A percentile compares a stretch with the other conserved stretches of the same genome.
Conservation (phyloP, 2,113 vertebrate genomes). For the Halichoerus grypus region DNA sequence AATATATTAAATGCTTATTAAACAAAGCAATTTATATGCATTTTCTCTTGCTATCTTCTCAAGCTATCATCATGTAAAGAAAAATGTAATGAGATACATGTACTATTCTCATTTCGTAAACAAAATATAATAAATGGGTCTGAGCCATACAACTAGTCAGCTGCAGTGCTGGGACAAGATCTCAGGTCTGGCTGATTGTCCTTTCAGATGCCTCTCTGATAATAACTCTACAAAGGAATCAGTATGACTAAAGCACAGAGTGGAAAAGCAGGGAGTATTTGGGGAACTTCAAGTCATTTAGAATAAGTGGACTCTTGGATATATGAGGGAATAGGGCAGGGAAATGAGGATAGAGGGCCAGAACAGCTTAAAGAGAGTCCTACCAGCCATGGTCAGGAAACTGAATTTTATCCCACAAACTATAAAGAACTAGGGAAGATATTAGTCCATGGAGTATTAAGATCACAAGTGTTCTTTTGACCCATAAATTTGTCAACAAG, state of each 20-base stretch:
- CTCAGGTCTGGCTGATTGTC: no score
- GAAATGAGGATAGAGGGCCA: not conserved
- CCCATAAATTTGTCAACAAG: no score
- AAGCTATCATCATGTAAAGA: not conserved
- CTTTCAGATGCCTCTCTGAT: not conserved
- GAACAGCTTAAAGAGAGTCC: not conserved
- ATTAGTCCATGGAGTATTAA: not conserved
- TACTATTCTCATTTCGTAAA: not conserved
- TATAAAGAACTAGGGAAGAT: not conserved
- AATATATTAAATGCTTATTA: not conserved
- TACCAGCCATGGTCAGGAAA: not conserved
- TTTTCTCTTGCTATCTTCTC: not conserved
- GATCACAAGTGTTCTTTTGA: not conserved
- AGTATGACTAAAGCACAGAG: not conserved
- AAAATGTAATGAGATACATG: not conserved
- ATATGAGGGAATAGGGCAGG: accelerated
- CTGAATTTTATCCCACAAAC: not conserved
- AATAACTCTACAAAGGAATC: not conserved
- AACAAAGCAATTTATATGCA: not conserved
- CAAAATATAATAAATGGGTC: not conserved
- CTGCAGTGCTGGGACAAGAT: not conserved
- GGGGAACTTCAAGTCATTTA: not conserved
- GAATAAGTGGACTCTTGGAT: not conserved
- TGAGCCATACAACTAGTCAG: not conserved
- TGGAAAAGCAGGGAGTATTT: not conserved